Percentiles rank a stretch among this genome's conserved stretches.
Evolutionary conservation across 2,113 vertebrate species (phyloP).

Genomic region (Ciconia maguari): DNA sequence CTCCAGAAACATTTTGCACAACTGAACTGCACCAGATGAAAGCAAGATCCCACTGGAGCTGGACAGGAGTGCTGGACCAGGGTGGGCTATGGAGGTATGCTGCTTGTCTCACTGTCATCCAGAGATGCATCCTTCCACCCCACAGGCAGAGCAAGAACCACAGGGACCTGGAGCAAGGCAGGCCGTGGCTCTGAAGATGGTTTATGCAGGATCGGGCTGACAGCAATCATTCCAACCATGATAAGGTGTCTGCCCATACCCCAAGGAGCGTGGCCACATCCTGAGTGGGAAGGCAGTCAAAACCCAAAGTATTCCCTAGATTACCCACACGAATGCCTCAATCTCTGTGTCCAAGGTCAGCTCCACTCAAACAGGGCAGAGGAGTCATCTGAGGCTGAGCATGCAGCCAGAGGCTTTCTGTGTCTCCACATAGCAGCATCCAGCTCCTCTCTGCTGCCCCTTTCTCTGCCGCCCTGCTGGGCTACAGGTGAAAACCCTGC

Average conservation of each 20-base stretch:
- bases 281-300: constrained; percentile 1
- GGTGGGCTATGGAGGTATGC: rapidly evolving
- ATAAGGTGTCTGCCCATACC: neutral
- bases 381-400: neutral
- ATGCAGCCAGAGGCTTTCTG: neutral
- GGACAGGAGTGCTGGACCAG: neutral
- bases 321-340: neutral
- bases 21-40: neutral
- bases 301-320: neutral
- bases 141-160: neutral
- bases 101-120: neutral
- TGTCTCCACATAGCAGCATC: neutral
- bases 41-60: neutral
- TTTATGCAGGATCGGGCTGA: neutral
- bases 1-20: neutral
- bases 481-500: neutral
- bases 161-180: neutral
- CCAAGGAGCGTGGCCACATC: neutral
- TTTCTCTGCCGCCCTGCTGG: neutral
- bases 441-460: neutral
- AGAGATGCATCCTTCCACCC: neutral
- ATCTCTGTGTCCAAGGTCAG: neutral
- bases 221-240: neutral
- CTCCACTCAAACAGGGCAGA: neutral
- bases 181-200: neutral